Evolutionary conservation across 2,888 invertebrate species (phyloP).

Genomic region (Nowickia ferox): DNA sequence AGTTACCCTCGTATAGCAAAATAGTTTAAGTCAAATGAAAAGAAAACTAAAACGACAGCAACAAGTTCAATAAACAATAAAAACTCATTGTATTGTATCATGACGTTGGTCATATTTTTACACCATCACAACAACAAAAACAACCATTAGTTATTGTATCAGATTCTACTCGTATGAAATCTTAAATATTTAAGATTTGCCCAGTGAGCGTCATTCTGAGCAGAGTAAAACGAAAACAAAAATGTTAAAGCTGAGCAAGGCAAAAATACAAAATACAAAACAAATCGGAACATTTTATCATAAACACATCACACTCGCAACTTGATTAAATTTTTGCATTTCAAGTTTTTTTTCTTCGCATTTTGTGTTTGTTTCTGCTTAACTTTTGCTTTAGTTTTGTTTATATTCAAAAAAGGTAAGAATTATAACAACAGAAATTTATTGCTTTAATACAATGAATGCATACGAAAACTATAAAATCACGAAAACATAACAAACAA

Average conservation of each 20-base stretch:
- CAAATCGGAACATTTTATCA: not conserved
- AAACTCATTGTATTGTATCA: constrained; percentile 38
- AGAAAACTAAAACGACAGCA: constrained; percentile 9
- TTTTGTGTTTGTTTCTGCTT: constrained; percentile 3
- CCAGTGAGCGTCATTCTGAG: not conserved
- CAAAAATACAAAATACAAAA: not conserved
- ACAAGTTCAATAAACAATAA: constrained; percentile 40
- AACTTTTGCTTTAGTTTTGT: constrained; percentile 25
- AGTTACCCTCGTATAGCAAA: constrained; percentile 1
- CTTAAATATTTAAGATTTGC: constrained; percentile 27
- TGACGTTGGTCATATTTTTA: constrained; percentile 35
- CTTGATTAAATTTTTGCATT: constrained; percentile 44
- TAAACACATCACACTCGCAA: constrained; percentile 29
- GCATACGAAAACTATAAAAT: not conserved
- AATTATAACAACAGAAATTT: constrained; percentile 26
- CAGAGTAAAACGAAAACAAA: constrained; percentile 6
- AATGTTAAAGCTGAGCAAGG: not conserved
- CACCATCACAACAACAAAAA: constrained; percentile 18
- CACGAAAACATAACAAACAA: constrained; percentile 15
- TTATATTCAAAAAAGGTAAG: constrained; percentile 52
- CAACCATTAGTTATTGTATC: constrained; percentile 10
- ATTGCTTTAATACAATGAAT: constrained; percentile 9
- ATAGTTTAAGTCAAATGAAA: constrained; percentile 17
- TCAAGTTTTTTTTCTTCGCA: constrained; percentile 19
- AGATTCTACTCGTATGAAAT: constrained; percentile 26